Evolutionary conservation across 2,888 invertebrate genomes (phyloP), one percentile per base, ranked within the genome.

Genomic region (Amphipoea lucens): DNA sequence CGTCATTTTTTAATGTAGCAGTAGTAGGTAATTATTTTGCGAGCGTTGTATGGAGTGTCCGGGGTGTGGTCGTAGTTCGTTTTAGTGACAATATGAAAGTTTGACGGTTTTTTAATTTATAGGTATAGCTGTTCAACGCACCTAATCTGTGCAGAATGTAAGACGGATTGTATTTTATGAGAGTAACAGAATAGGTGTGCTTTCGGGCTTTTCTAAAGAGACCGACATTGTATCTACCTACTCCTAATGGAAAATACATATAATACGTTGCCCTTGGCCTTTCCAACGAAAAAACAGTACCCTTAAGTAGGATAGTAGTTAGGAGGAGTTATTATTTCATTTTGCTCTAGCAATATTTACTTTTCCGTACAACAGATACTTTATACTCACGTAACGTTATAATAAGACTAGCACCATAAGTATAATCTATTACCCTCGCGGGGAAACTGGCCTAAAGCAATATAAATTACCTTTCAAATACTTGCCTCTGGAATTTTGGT

Each of bases 391-490:
- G 69, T 89, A 83, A 83, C 83, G 78, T 83, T 86, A 80, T 88
- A 87, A 84, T 82, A 87, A 83, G 79, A 79, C 81, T 77, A 87
- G 85, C 60, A 80, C 75, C 82, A 86, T 87, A 88, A 89, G 88
- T 82, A 83, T 88, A 86, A 88, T 88, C 84, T 88, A 89, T 88
- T 89, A 88, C 86, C 74, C 84, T 84, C 86, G 42, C 42, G 84
- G 88, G 88, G 88, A 67, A 81, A 81, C 83, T 82, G 80, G 83
- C 83, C 89, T 89, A 86, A 89, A 88, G 88, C 82, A 86, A 84
- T 81, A 88, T 89, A 88, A 89, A 89, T 88, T 86, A 89, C 88
- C 81, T 89, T 89, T 89, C 89, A 87, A 88, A 88, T 88, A 85
- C 78, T 85, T 79, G 76, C 74, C 73, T 73, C 82, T 71, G 79